Evolutionary conservation across 2,797 vertebrate genomes (phyloP), one percentile per base, ranked within the genome.

Genomic region (Hirundo rustica): DNA sequence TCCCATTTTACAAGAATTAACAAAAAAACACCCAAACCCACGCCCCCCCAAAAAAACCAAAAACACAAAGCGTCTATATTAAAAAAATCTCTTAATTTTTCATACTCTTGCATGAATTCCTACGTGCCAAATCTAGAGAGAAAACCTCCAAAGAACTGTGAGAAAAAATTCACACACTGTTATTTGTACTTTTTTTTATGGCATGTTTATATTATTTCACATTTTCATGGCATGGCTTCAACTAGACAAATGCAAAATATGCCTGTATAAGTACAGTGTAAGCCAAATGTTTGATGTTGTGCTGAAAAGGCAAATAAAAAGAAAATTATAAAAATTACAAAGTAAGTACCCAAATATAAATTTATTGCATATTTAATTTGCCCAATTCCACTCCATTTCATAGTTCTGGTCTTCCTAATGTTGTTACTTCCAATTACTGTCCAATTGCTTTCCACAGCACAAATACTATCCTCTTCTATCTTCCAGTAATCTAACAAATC

Each of bases 61-160:
- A 32, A 34, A 11, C 11, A 38, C 38, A 0, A 48, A 45, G 0
- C 23, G 1, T 36, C 23, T 53, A 25, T 34, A 18, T 47, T 15
- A 68, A 74, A 71, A 71, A 34, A 64, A 32, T 11, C 0, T 40
- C 38, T 83, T 58, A 16, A 27, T 57, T 79, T 84, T 75, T 60
- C 10, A 21, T 60, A 38, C 4, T 57, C 11, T 47, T 84, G 25
- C 18, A 42, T 61, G 1, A 50, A 50, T 72, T 64, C 6, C 10
- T 3, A 65, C 23, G 61, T 61, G 16, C 2, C 7, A 19, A 45
- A 55, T 27, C 12, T 8, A 10, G 20, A 44, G 22, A 82, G 9
- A 76, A 76, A 55, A 1, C 1, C 4, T 70, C 5, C 36, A 67
- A 70, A 44, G 8, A 53, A 57, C 8, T 30, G 5, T 16, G 23